Evolutionary conservation across 2,113 vertebrate species (phyloP).

Genomic region (Odobenus rosmarus): DNA sequence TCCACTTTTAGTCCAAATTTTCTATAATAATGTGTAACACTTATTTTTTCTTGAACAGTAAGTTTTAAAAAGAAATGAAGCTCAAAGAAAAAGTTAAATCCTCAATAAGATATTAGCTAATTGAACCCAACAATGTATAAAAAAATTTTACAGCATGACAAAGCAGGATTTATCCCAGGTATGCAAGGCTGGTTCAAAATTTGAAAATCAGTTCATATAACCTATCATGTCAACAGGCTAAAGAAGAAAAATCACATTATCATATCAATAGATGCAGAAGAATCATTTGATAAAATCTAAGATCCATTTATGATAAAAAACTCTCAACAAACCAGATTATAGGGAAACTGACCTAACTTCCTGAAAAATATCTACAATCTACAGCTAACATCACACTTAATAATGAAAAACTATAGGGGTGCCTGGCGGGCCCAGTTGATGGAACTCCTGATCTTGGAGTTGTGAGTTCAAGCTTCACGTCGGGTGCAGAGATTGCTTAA

Average conservation of each 20-base stretch:
- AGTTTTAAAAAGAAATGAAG: constrained; percentile 10
- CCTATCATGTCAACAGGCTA: background rate
- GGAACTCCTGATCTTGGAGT: background rate
- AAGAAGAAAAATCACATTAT: background rate
- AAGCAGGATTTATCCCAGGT: background rate
- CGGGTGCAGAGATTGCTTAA: background rate
- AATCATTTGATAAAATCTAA: constrained; percentile 1
- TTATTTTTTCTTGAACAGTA: background rate
- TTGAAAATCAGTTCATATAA: background rate
- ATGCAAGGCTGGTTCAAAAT: background rate
- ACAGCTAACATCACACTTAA: background rate
- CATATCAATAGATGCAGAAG: background rate
- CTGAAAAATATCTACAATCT: background rate
- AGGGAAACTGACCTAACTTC: background rate
- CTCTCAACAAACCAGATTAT: background rate
- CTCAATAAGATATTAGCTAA: constrained; percentile 20
- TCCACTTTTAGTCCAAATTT: background rate
- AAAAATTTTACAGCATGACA: background rate
- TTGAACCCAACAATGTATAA: background rate
- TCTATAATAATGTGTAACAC: background rate
- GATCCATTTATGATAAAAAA: background rate
- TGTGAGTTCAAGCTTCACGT: background rate
- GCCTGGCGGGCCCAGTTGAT: background rate
- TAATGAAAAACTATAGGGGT: background rate
- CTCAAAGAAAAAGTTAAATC: constrained; percentile 21